phyloP scores from a whole-genome alignment of 2,113 vertebrate species.

The Ptyas mucosa region DNA sequence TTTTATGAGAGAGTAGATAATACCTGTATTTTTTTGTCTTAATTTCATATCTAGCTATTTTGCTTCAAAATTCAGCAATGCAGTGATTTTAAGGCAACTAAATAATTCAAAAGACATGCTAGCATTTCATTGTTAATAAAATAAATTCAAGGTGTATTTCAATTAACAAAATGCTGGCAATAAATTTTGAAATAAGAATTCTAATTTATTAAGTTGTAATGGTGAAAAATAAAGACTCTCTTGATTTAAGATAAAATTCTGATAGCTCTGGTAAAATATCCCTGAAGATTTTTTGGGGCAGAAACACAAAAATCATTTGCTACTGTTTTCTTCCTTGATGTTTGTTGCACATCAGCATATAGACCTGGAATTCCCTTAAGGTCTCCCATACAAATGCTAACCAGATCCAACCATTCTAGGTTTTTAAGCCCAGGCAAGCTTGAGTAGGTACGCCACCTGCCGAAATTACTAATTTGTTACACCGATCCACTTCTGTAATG shows the following conservation, averaged over 20 bases:
- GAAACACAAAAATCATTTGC: not conserved
- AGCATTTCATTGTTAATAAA: not conserved
- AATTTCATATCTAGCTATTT: not conserved
- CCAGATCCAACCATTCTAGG: not conserved
- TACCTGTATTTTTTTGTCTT: not conserved
- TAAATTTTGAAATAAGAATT: not conserved
- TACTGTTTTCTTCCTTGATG: not conserved
- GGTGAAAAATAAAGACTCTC: not conserved
- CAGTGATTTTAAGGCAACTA: not conserved
- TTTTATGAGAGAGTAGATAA: not conserved
- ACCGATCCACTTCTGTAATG: not conserved
- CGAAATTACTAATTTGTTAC: not conserved
- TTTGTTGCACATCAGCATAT: not conserved
- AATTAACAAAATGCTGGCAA: not conserved
- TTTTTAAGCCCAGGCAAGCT: not conserved
- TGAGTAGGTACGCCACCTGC: not conserved
- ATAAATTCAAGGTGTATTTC: not conserved
- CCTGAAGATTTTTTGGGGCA: not conserved
- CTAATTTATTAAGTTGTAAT: not conserved
- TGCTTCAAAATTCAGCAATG: not conserved
- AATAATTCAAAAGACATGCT: not conserved
- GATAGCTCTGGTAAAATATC: not conserved
- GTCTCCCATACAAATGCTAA: not conserved
- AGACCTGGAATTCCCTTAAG: not conserved
- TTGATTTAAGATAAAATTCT: not conserved